Evolutionary conservation across 64 coral and sea anemone genomes (phyloP), one percentile per base, ranked within the genome.

Genomic region (Catalaphyllia jardinei): DNA sequence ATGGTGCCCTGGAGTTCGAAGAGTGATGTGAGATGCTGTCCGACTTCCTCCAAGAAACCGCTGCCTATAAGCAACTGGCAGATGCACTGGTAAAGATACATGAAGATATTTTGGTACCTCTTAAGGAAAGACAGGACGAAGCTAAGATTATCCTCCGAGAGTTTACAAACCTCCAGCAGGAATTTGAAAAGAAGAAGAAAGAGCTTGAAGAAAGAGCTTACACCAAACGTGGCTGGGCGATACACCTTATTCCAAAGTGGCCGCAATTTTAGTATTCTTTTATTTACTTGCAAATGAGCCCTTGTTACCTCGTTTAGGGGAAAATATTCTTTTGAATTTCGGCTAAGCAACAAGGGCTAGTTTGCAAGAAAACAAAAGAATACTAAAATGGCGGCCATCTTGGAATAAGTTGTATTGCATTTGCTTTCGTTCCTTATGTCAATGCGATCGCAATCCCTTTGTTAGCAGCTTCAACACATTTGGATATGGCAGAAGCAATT

Each of bases 401-500:
- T n/a, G n/a, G n/a, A n/a, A n/a, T n/a, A n/a, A n/a, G n/a, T n/a
- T n/a, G n/a, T n/a, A n/a, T n/a, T 39, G 92, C 39, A n/a, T 79
- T 94, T 79, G 71, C 81, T 31, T 92, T 86, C 42, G 39, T 94
- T 31, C 87, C 92, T 5, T 14, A 65, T 38, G 69, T 94, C 5
- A 94, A 94, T 39, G 0, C 89, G 6, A 15, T 94, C 12, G 87
- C 59, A 20, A 4, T 30, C 1, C 87, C 92, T 24, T 35, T 83
- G 16, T 79, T 89, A 24, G 4, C 8, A 50, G 1, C 9, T 9
- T 4, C 14, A 52, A 80, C 86, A 14, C 7, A 29, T 4, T 31
- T 27, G 4, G 76, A 88, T 59, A 35, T 49, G 10, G 50, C 52
- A 24, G 0, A 75, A 12, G 80, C 51, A 59, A 22, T 39, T 42